Base-by-base conservation (phyloP, 64 coral and sea anemone genomes). In the Dendronephthya gigantea region DNA sequence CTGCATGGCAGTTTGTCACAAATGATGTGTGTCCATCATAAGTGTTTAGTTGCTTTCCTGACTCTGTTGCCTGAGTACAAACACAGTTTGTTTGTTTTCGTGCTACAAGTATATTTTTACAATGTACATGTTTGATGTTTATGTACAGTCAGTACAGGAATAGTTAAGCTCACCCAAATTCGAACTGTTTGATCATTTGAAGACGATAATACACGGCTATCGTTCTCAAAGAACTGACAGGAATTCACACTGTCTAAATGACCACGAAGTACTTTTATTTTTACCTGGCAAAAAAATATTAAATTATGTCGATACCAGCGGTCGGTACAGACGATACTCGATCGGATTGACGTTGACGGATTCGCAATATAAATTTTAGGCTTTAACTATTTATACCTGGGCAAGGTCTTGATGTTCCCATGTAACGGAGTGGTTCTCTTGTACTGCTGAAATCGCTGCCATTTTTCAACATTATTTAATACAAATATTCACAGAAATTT, bases 361-460 rank as follows among this genome's bases (percentile, higher is more conserved):
- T n/a, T n/a, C n/a, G n/a, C n/a, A n/a, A n/a, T n/a, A n/a, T n/a
- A n/a, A n/a, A n/a, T n/a, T n/a, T n/a, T n/a, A n/a, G n/a, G n/a
- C n/a, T 85, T 36, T 85, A 59, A 7, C 11, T 16, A 22, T n/a
- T 74, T 33, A 68, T 84, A 97, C 94, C 94, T 93, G 91, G 75
- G 94, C 94, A 11, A 97, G 86, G 10, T 92, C 92, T 84, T 97
- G 89, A 23, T 97, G 94, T 22, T 89, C 94, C 94, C 94, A 97
- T 9, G 91, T 93, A 35, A 91, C 94, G 35, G 72, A 79, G 25
- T 39, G 72, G 37, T 34, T 79, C 25, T 39, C 36, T 9, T 79
- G 32, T 9, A 34, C 32, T 30, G 72, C 30, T 36, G 29, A 36
- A 28, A 39, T 79, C 3, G 19, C 30, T 34, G 29, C 2, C 72